A percentile compares a stretch with the other conserved stretches of the same genome.
phyloP scores from a whole-genome alignment of 2,888 invertebrate genomes.

The Chaitophorus viminalis region DNA sequence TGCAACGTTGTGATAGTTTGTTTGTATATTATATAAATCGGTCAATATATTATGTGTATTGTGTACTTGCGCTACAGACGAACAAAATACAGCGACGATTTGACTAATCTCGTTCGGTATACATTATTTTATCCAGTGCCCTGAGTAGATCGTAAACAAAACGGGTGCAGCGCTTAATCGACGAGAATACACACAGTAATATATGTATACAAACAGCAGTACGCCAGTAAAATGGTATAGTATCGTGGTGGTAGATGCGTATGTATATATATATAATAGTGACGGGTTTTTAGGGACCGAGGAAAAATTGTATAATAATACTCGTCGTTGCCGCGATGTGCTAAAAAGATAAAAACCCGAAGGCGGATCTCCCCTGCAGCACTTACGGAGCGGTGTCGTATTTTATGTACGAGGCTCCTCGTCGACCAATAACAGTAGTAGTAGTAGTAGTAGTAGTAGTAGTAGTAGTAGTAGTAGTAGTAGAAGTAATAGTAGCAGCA shows the following conservation, averaged over 20 bases:
- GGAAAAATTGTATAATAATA: neutral
- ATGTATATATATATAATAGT: too few species aligned
- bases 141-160: conserved; percentile 4
- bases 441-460: neutral
- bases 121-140: neutral
- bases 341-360: conserved; percentile 40
- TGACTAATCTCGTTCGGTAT: too few species aligned
- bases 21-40: too few species aligned
- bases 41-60: too few species aligned
- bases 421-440: neutral
- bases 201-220: neutral
- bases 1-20: too few species aligned
- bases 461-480: neutral
- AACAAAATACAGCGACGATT: too few species aligned
- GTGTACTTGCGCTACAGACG: too few species aligned
- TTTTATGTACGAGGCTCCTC: conserved; percentile 30
- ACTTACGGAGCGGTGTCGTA: conserved; percentile 14
- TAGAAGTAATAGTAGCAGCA: neutral
- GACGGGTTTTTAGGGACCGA: neutral
- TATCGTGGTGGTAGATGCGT: too few species aligned
- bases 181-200: neutral
- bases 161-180: neutral
- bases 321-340: neutral
- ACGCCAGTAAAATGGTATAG: neutral
- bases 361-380: neutral